phyloP scores from a whole-genome alignment of 2,797 vertebrate genomes.

The Amphiprion clarkii region DNA sequence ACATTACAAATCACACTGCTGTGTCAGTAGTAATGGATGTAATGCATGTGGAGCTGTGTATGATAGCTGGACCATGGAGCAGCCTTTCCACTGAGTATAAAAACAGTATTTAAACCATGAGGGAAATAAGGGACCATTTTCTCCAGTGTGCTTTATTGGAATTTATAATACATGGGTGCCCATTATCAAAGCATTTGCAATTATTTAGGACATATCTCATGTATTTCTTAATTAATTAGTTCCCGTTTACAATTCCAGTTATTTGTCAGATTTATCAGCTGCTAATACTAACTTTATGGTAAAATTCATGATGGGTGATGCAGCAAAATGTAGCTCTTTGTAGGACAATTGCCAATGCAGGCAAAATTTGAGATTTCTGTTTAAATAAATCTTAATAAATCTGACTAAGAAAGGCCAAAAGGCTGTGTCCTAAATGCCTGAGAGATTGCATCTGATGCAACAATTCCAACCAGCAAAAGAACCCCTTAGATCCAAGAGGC shows the following conservation, averaged over 20 bases:
- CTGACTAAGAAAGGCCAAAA: neutral
- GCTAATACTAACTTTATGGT: neutral
- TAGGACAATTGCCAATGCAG: no score
- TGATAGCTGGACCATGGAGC: slow-evolving; percentile 20
- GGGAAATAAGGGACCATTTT: neutral
- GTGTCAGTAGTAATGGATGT: slow-evolving; percentile 62
- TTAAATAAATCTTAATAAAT: no score
- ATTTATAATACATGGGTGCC: neutral
- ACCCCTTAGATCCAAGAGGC: neutral
- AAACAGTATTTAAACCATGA: slow-evolving; percentile 11
- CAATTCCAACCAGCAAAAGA: slow-evolving; percentile 5
- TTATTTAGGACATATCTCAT: neutral
- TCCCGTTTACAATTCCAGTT: neutral
- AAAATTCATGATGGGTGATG: neutral
- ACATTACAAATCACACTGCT: slow-evolving; percentile 74
- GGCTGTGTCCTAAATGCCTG: neutral
- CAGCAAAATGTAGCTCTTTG: no score
- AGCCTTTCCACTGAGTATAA: slow-evolving; percentile 24
- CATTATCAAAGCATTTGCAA: neutral
- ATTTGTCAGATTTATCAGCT: neutral
- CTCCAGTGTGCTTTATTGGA: neutral
- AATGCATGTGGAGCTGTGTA: slow-evolving; percentile 34
- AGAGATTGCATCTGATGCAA: neutral
- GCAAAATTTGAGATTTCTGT: no score
- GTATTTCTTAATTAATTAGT: neutral